A percentile compares a stretch with the other conserved stretches of the same genome.
phyloP scores from a whole-genome alignment of 2,888 invertebrate species.

The Pyrrhosoma nymphula region DNA sequence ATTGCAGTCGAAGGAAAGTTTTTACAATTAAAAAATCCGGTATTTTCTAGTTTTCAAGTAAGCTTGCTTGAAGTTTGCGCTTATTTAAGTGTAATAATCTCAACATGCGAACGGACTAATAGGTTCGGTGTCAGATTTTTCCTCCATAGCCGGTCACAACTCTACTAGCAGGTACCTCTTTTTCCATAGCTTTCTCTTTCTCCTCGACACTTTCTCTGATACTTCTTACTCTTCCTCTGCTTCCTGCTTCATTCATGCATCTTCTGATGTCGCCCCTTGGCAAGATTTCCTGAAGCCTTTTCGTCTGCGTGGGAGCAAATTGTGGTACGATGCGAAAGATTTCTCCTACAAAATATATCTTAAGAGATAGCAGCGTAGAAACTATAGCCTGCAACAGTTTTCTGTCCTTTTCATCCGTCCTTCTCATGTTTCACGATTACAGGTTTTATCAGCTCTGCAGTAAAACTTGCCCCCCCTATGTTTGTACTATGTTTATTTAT shows the following conservation, averaged over 20 bases:
- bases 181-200: background rate
- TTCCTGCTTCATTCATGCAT: background rate
- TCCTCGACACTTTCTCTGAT: background rate
- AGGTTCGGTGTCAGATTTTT: background rate
- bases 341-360: background rate
- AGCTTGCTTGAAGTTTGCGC: too few species aligned
- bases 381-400: background rate
- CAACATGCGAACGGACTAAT: background rate
- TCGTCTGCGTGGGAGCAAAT: background rate
- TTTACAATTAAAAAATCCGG: too few species aligned
- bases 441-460: background rate
- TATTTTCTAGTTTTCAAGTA: too few species aligned
- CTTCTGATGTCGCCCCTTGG: background rate
- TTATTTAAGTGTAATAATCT: too few species aligned
- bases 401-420: background rate
- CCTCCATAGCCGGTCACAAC: background rate
- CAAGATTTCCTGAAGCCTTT: background rate
- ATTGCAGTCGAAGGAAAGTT: too few species aligned
- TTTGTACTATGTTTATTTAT: background rate
- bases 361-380: background rate
- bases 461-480: background rate
- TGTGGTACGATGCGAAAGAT: background rate
- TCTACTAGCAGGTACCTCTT: background rate
- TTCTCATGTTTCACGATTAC: background rate
- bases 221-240: background rate